Percentiles rank a stretch among this genome's conserved stretches.
Conservation (phyloP, 2,888 invertebrate species). For the Tineola bisselliella region DNA sequence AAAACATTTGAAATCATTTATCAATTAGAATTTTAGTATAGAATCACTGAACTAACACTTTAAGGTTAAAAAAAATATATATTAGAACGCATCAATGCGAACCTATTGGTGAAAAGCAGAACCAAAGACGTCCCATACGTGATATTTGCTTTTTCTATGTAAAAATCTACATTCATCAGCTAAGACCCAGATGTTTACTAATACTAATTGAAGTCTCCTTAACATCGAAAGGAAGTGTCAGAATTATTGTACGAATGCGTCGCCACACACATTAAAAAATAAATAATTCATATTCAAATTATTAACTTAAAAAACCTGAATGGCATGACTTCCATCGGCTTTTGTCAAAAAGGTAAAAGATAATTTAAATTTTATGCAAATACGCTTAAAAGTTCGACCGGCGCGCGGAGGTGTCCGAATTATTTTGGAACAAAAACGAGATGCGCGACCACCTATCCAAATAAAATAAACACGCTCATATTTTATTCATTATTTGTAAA, state of each 20-base stretch:
- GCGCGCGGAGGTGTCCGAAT: background rate
- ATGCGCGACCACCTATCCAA: background rate
- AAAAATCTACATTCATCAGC: too few species aligned
- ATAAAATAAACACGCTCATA: background rate
- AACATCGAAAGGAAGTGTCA: background rate
- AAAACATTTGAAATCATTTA: too few species aligned
- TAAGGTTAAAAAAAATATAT: too few species aligned
- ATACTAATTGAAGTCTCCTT: too few species aligned
- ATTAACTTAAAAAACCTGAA: background rate
- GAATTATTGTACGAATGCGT: background rate
- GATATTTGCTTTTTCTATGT: too few species aligned
- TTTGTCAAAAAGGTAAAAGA: background rate
- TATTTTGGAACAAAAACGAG: background rate
- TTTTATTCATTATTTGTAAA: background rate
- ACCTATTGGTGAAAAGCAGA: too few species aligned
- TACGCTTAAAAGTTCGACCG: background rate
- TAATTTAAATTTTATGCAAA: slow-evolving; percentile 8
- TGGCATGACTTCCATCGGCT: background rate
- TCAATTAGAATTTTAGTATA: too few species aligned
- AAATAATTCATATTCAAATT: background rate
- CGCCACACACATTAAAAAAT: background rate
- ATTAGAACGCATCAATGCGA: too few species aligned
- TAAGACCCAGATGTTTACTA: too few species aligned
- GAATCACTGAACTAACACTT: too few species aligned
- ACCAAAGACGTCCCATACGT: too few species aligned